Conservation (phyloP, 2,113 vertebrate genomes). For the Actenoides lindsayi region DNA sequence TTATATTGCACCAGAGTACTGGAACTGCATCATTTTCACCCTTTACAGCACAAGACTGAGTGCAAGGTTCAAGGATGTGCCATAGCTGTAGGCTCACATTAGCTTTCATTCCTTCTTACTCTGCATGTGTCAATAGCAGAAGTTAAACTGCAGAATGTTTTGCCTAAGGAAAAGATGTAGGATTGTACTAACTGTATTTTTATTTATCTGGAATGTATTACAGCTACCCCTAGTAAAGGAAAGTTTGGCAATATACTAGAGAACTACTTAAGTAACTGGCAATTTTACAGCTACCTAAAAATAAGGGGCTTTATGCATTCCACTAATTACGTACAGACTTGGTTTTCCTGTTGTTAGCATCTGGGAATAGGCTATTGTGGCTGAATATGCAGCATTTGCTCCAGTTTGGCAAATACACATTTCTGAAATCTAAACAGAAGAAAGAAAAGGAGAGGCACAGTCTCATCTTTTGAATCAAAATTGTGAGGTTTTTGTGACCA, state of each 20-base stretch:
- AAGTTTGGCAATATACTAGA: background rate
- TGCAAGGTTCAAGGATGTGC: background rate
- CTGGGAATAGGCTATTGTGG: background rate
- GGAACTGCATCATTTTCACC: background rate
- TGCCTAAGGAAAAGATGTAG: background rate
- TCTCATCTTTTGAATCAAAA: background rate
- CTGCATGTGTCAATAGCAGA: background rate
- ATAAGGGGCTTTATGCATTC: background rate
- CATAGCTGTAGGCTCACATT: background rate
- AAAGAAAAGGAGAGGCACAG: background rate
- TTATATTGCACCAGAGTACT: background rate
- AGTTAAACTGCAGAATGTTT: background rate
- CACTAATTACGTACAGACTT: background rate
- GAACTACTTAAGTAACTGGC: background rate
- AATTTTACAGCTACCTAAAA: background rate
- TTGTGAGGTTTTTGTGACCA: background rate
- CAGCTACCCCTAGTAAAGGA: background rate
- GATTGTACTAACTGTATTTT: background rate
- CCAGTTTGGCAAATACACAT: background rate
- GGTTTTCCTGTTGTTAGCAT: background rate
- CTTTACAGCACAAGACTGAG: accelerated
- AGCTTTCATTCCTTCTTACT: background rate
- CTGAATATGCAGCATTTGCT: background rate
- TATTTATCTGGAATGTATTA: background rate
- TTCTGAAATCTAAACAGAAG: background rate